Evolutionary conservation across 2,888 invertebrate genomes (phyloP), one percentile per base, ranked within the genome.

Genomic region (Blastobasis adustella): DNA sequence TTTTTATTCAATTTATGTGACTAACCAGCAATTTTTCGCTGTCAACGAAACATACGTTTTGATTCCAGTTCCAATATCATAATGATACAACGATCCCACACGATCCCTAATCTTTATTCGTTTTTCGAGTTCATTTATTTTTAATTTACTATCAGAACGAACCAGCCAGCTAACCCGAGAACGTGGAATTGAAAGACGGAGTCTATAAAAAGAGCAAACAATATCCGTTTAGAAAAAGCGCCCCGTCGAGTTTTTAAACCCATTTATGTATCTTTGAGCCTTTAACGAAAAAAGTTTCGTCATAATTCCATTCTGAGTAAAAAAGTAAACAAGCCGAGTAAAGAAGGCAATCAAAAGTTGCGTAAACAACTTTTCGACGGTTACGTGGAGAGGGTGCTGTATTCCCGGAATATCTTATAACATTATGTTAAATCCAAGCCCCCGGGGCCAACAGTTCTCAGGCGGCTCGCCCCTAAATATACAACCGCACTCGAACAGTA

Each of bases 321-420:
- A 83, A 82, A 84, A 79, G 77, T 82, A 82, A 82, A 81, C 79
- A 82, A 79, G 76, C 75, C 65, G 67, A 76, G 76, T 76, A 74
- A 76, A 77, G 79, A 73, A 83, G 81, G 81, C 82, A 85, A 85
- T 85, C 85, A 83, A 79, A 85, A 86, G 80, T 86, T 84, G 73
- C 65, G 75, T 79, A 80, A 84, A 82, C 76, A 82, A 82, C 76
- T 79, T 82, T 77, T 72, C 69, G 73, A 68, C 74, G 75, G 73
- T 79, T 76, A 73, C 69, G 70, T 74, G 69, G 69, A 74, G 71
- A 68, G 69, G 62, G 64, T 61, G 64, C 56, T 55, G 56, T 60
- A 61, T 62, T 59, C 54, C 57, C 54, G 9, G 6, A 58, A 73
- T 72, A 70, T 68, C 67, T 69, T 72, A 68, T 65, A 67, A 71